These are phyloP conservation scores for Drosophila parvula DNA, from an alignment of 1,140 invertebrate genomes.

Conservation along the genomic window DNA sequence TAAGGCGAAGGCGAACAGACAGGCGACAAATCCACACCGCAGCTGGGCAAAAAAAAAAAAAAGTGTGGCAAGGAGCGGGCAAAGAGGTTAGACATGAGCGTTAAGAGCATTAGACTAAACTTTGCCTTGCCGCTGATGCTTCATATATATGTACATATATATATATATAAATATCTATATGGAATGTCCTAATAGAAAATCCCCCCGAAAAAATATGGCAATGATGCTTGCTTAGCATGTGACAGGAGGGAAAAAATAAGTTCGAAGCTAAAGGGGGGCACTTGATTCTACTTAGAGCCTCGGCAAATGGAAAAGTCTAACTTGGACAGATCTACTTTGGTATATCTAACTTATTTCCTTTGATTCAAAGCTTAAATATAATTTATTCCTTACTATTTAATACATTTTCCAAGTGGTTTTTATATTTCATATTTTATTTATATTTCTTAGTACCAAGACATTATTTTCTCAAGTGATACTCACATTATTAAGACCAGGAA, in stretches of 20 bases:
- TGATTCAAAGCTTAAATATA: neutral
- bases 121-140: conserved; percentile 40
- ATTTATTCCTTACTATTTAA: no score
- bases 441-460: neutral
- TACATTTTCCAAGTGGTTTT: neutral
- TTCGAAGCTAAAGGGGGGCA: conserved; percentile 4
- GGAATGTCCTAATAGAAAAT: conserved; percentile 47
- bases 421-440: conserved; percentile 3
- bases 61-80: conserved; percentile 12
- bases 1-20: conserved; percentile 58
- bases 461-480: neutral
- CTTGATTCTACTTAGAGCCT: conserved; percentile 3
- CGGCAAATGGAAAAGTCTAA: conserved; percentile 19
- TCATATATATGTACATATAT: conserved; percentile 33
- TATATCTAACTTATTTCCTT: no score
- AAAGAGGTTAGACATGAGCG: conserved; percentile 49
- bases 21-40: conserved; percentile 53
- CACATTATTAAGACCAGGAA: conserved; percentile 20
- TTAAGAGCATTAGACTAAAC: conserved; percentile 63
- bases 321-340: no score
- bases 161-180: conserved; percentile 30
- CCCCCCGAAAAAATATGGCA: conserved; percentile 48
- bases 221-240: conserved; percentile 35
- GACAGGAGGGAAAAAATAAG: conserved; percentile 18
- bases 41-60: conserved; percentile 20